Conservation (phyloP, 53 echinoderm and acorn worm genomes). For the Patiria pectinifera region DNA sequence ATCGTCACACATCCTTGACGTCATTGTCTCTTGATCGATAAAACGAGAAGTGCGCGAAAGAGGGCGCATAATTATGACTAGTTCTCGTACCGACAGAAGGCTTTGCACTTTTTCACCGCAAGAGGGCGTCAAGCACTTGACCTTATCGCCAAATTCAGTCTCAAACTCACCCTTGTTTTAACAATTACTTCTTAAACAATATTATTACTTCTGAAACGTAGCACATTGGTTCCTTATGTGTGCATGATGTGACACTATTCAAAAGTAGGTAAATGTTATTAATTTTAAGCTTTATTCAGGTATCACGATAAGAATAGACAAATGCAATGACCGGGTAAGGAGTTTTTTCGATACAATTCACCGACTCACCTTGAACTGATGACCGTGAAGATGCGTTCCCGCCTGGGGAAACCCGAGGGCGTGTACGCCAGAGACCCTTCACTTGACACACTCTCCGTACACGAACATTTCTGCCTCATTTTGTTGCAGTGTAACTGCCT, state of each 20-base stretch:
- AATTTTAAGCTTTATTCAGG: no score
- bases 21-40: not conserved
- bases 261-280: no score
- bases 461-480: conserved; percentile 5
- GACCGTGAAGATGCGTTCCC: conserved; percentile 22
- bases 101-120: not conserved
- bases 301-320: not conserved
- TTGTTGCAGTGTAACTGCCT: conserved; percentile 44
- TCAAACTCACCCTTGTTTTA: not conserved
- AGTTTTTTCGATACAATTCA: not conserved
- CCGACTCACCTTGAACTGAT: conserved; percentile 20
- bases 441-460: conserved; percentile 30
- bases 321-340: no score
- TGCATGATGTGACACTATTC: no score
- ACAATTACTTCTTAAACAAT: not conserved
- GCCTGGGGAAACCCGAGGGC: not conserved
- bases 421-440: not conserved
- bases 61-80: no score
- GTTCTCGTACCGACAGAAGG: no score
- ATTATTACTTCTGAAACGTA: not conserved
- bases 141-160: not conserved
- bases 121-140: conserved; percentile 3
- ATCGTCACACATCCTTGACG: conserved; percentile 15
- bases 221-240: no score
- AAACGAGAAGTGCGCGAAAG: no score